Percentiles rank a stretch among this genome's conserved stretches.
Evolutionary conservation across 2,888 invertebrate genomes (phyloP).

Genomic region (Mamestra brassicae): DNA sequence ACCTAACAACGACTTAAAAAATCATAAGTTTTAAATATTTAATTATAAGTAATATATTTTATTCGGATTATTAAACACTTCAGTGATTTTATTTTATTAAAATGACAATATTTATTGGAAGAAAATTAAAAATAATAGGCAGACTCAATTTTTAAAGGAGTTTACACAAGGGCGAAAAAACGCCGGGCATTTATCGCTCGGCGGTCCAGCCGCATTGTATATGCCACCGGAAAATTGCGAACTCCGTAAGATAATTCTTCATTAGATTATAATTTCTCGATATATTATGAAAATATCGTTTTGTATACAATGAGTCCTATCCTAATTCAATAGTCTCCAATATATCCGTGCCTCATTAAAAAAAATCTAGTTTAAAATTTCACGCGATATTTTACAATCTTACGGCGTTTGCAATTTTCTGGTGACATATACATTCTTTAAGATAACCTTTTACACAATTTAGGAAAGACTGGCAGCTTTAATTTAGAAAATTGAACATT

Average conservation of each 20-base stretch:
- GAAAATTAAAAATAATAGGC: constrained; percentile 73
- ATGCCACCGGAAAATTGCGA: too few species aligned
- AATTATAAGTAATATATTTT: constrained; percentile 50
- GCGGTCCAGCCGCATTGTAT: constrained; percentile 68
- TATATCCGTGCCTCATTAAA: too few species aligned
- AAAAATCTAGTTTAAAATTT: too few species aligned
- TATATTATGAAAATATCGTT: too few species aligned
- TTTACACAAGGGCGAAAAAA: constrained; percentile 70
- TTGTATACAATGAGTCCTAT: too few species aligned
- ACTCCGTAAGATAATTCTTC: too few species aligned
- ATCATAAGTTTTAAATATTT: constrained; percentile 25
- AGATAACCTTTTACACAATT: background rate
- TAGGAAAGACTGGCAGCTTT: background rate
- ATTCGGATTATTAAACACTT: constrained; percentile 44
- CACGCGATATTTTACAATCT: too few species aligned
- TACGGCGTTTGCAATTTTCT: too few species aligned
- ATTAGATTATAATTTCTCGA: too few species aligned
- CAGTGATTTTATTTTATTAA: constrained; percentile 39
- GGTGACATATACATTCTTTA: background rate
- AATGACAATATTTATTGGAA: constrained; percentile 62
- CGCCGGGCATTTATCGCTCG: constrained; percentile 68
- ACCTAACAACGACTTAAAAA: constrained; percentile 15
- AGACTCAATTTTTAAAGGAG: constrained; percentile 68
- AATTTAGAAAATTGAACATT: background rate
- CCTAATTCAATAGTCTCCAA: too few species aligned